Base-by-base conservation (phyloP, 92 coral and sea anemone species). In the Micromussa lordhowensis region DNA sequence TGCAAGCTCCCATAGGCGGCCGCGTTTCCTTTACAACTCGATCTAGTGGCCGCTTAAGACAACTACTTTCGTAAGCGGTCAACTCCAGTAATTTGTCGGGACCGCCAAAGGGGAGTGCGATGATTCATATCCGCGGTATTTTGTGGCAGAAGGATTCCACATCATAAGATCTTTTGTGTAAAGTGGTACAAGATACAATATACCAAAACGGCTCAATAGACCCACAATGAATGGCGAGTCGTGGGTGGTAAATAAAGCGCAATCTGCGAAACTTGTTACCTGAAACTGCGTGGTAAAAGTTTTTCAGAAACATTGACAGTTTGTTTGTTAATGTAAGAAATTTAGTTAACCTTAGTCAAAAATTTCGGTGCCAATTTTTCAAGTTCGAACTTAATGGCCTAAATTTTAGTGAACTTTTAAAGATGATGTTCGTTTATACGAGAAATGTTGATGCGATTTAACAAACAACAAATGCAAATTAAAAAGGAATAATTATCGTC, bases 401-500 rank as follows among this genome's bases (percentile, higher is more conserved):
- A 6, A 64, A 9, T 11, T 26, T 64, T 26, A 26, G 70, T 3
- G 16, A 61, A 32, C 40, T 32, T 30, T 30, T 0, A 78, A 12
- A 17, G 22, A 31, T 32, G 68, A 24, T 12, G 40, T 34, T 22
- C 16, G 63, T 30, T 7, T 16, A 15, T 53, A 0, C 17, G 31
- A 16, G 68, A n/a, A 53, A 77, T 77, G 81, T 44, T 28, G n/a
- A 53, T 32, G 70, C 19, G 22, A 30, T 35, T 57, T 77, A 44
- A 49, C 68, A n/a, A 19, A 12, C 21, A 48, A 22, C 24, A 77
- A 44, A 32, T 3, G 14, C 53, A 15, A 51, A 16, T 26, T 7
- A 18, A 11, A 80, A 80, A 80, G 54, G 72, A 57, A 58, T 31
- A 80, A 80, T 80, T 32, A 35, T 13, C 29, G 71, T 34, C 71